Percentiles rank a stretch among this genome's conserved stretches.
These are phyloP conservation scores for Neoitamus cyanurus DNA, from an alignment of 2,888 invertebrate genomes.

Conservation along the genomic window DNA sequence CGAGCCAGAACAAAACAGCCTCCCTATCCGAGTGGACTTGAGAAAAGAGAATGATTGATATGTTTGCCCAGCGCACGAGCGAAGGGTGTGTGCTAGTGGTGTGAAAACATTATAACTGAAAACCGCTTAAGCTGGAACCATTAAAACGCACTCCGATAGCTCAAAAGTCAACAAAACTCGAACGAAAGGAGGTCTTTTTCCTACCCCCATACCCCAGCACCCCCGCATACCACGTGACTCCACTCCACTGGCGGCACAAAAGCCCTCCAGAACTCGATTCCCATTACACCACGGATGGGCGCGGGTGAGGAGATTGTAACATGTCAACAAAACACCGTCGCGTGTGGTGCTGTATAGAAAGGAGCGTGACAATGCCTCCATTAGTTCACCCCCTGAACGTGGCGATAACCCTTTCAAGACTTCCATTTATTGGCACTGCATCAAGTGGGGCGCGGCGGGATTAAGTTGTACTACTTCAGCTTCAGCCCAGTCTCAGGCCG, in stretches of 20 bases:
- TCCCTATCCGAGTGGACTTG: neutral
- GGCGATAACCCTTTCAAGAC: slow-evolving; percentile 40
- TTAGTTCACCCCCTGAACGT: slow-evolving; percentile 23
- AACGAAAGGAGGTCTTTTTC: slow-evolving; percentile 4
- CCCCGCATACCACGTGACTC: neutral
- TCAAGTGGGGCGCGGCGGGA: slow-evolving; percentile 21
- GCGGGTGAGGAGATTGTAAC: neutral
- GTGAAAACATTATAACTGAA: neutral
- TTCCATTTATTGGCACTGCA: slow-evolving; percentile 45
- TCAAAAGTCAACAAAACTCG: slow-evolving; percentile 35
- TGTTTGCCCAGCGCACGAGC: neutral
- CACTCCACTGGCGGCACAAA: neutral
- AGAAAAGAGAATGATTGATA: slow-evolving; percentile 23
- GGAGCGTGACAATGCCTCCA: slow-evolving; percentile 37
- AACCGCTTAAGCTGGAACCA: slow-evolving; percentile 9
- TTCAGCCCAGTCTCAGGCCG: neutral
- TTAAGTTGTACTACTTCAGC: slow-evolving; percentile 33
- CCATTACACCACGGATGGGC: neutral
- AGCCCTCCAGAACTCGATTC: neutral
- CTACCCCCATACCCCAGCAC: neutral
- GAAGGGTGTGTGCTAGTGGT: neutral
- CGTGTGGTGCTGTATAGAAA: slow-evolving; percentile 12
- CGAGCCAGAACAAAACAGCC: neutral
- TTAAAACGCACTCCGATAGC: slow-evolving; percentile 26
- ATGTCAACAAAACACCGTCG: slow-evolving; percentile 39